Evolutionary conservation across 1,140 invertebrate genomes (phyloP).

Genomic region (Heliconius nattereri): DNA sequence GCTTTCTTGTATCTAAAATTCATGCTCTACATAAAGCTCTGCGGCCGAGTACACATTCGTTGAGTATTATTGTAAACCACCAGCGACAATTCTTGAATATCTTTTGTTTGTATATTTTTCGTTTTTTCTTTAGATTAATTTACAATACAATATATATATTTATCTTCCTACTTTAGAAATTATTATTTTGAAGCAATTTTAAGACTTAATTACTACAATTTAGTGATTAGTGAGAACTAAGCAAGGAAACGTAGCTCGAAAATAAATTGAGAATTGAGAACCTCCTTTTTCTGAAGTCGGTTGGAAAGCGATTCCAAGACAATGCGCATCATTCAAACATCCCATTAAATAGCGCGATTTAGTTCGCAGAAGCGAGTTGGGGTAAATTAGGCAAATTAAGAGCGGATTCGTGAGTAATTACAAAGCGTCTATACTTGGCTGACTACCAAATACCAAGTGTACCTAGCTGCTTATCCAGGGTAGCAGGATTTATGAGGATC

Average conservation of each 20-base stretch:
- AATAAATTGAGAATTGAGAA: not conserved
- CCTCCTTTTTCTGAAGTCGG: too few relatives aligned
- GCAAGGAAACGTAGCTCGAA: constrained; percentile 49
- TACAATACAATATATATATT: not conserved
- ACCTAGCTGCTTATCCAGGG: constrained; percentile 44
- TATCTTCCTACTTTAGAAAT: not conserved
- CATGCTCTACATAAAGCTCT: constrained; percentile 59
- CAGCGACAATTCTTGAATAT: constrained; percentile 47
- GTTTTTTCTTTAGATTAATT: not conserved
- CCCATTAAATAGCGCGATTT: constrained; percentile 72
- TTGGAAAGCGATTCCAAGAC: constrained; percentile 58
- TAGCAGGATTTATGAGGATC: constrained; percentile 56
- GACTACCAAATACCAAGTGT: constrained; percentile 52
- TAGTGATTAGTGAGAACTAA: constrained; percentile 25
- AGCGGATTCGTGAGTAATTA: constrained; percentile 72
- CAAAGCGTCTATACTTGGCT: constrained; percentile 65
- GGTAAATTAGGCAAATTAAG: constrained; percentile 78
- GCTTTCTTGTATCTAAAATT: constrained; percentile 62
- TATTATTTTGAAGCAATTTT: constrained; percentile 13
- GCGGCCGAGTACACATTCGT: constrained; percentile 50
- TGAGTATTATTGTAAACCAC: constrained; percentile 56
- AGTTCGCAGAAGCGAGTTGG: constrained; percentile 59
- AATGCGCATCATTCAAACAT: constrained; percentile 70
- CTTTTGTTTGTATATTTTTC: not conserved
- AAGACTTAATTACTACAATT: constrained; percentile 18